Percentiles rank a stretch among this genome's conserved stretches.
Evolutionary conservation across 1,140 invertebrate species (phyloP).

Genomic region (Pemphigus obesinymphae): DNA sequence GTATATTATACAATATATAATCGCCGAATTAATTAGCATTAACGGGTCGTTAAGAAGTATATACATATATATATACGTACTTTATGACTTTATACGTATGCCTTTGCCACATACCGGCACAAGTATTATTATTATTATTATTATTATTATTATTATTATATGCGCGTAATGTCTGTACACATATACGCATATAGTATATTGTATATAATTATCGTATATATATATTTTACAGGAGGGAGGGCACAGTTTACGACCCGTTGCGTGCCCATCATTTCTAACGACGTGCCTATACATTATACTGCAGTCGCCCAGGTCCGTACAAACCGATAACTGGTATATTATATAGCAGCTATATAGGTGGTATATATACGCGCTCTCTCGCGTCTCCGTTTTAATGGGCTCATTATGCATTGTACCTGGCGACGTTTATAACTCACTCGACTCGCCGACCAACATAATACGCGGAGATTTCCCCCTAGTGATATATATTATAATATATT

Average conservation of each 20-base stretch:
- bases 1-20: too few species aligned
- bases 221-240: neutral
- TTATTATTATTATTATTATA: neutral
- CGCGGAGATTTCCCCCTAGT: too few species aligned
- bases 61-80: too few species aligned
- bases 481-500: neutral
- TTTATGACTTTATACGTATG: neutral
- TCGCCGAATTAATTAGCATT: conserved; percentile 34
- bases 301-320: too few species aligned
- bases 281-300: neutral
- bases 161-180: neutral
- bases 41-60: conserved; percentile 30
- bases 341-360: neutral
- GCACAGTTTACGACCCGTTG: conserved; percentile 11
- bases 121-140: neutral
- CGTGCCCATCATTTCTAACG: neutral
- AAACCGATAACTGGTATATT: too few species aligned
- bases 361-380: neutral
- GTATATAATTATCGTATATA: neutral
- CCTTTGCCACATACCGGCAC: too few species aligned
- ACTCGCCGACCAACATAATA: too few species aligned
- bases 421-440: conserved; percentile 19
- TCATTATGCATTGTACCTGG: neutral
- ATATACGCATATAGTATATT: neutral
- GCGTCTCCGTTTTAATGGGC: neutral